Base-by-base conservation (phyloP, 2,888 invertebrate species). In the Halocaridina rubra region DNA sequence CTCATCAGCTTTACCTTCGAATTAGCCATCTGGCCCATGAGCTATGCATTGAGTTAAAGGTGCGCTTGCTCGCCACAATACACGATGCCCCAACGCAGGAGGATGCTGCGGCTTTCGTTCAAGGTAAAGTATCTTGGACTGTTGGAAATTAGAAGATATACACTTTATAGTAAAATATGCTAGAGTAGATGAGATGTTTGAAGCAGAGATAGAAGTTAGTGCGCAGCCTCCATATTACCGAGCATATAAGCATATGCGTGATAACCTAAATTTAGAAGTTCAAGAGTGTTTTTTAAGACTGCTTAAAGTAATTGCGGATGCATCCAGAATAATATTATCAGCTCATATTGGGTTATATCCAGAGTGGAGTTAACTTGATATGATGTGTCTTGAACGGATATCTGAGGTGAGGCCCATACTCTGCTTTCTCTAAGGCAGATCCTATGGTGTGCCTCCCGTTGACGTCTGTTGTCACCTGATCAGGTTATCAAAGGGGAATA, bases 301-400 rank as follows among this genome's bases (percentile, higher is more conserved):
- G n/a, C n/a, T n/a, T n/a, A n/a, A n/a, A n/a, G n/a, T n/a, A n/a
- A n/a, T n/a, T n/a, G n/a, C n/a, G n/a, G n/a, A n/a, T n/a, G n/a
- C n/a, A n/a, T n/a, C n/a, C n/a, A n/a, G n/a, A 19, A 57, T 32
- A 32, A 29, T 13, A 27, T 4, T 27, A n/a, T 71, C 24, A n/a
- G 3, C 3, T 74, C 3, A 1, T 8, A 30, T 24, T 59, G 32
- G 33, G 13, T 22, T n/a, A n/a, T n/a, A n/a, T n/a, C n/a, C n/a
- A n/a, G n/a, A n/a, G n/a, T n/a, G n/a, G n/a, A n/a, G n/a, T n/a
- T n/a, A n/a, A n/a, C n/a, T n/a, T n/a, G n/a, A n/a, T n/a, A n/a
- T 86, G 87, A 87, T 85, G 87, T 57, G 46, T 64, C 53, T 69
- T 77, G 87, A 87, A 87, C 79, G 84, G 87, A 87, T 87, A 87